Base-by-base conservation (phyloP, 1,140 invertebrate species). In the Dreissena polymorpha region DNA sequence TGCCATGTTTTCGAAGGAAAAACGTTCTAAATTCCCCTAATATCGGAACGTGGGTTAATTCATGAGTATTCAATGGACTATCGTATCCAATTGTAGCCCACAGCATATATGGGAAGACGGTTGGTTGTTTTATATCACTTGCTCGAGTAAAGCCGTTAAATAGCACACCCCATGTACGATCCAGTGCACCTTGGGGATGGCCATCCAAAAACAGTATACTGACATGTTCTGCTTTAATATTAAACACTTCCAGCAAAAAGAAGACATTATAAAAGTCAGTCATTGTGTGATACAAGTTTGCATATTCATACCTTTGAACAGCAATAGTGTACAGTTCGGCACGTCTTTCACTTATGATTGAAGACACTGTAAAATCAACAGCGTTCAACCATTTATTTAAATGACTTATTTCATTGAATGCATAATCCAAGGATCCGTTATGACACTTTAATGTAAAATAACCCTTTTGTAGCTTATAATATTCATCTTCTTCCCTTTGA, bases 201-300 rank as follows among this genome's bases (percentile, higher is more conserved):
- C 85, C 90, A 74, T 92, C 91, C 53, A 92, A 73, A 49, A 86
- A 86, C 27, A 92, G 70, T 55, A 92, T 88, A 23, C 77, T 90
- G 6, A 88, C 83, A n/a, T 89, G 73, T 21, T 85, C 64, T n/a
- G 89, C 86, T 27, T 83, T 50, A 55, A 84, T 72, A 63, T 87
- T 81, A 76, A 92, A 91, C 12, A 89, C 67, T 18, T 86, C 63
- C 73, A 88, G 82, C 51, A 91, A 74, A 12, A 91, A 76, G 57
- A 91, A 92, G 8, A 88, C 86, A 74, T 91, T 91, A 78, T 89
- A 92, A 67, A 87, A 90, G 82, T 92, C 91, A 10, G 91, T 91
- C 87, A 92, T 90, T 12, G 91, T 90, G 78, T 92, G 91, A 70
- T 91, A 92, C 12, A 92, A 67, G 78, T 92, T 92, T 10, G 86